Evolutionary conservation across 53 echinoderm and acorn worm species (phyloP).

Genomic region (Zoroaster sp.): DNA sequence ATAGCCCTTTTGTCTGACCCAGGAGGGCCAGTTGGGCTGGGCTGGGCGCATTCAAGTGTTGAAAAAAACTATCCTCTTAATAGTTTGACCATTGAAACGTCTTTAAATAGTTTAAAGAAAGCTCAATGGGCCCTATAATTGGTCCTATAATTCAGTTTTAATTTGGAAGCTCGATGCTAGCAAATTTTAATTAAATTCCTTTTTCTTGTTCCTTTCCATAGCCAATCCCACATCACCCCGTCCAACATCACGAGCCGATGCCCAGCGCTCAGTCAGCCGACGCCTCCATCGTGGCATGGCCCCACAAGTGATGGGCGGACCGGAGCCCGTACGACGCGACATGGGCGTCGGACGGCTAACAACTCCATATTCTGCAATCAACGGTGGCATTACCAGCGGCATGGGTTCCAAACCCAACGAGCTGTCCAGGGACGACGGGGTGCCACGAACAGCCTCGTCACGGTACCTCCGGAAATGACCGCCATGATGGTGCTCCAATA

Average conservation of each 20-base stretch:
- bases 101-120: no score
- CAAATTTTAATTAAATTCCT: background rate
- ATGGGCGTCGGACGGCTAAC: slow-evolving; percentile 78
- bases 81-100: no score
- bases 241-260: slow-evolving; percentile 98
- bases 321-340: slow-evolving; percentile 76
- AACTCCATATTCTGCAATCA: slow-evolving; percentile 93
- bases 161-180: no score
- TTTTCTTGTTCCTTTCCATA: slow-evolving; percentile 1
- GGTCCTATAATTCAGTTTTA: no score
- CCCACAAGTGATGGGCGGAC: slow-evolving; percentile 66
- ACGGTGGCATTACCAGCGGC: slow-evolving; percentile 74
- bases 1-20: no score
- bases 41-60: no score
- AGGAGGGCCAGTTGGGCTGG: no score
- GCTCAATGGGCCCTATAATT: no score
- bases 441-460: slow-evolving; percentile 90
- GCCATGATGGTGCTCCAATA: background rate
- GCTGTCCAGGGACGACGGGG: slow-evolving; percentile 71
- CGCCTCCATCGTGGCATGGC: slow-evolving; percentile 90
- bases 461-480: slow-evolving; percentile 96
- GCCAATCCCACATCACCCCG: slow-evolving; percentile 93
- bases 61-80: no score
- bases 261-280: slow-evolving; percentile 93
- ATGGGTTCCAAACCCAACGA: slow-evolving; percentile 53